A percentile compares a stretch with the other conserved stretches of the same genome.
phyloP scores from a whole-genome alignment of 1,140 invertebrate genomes.

The Apis dorsata region DNA sequence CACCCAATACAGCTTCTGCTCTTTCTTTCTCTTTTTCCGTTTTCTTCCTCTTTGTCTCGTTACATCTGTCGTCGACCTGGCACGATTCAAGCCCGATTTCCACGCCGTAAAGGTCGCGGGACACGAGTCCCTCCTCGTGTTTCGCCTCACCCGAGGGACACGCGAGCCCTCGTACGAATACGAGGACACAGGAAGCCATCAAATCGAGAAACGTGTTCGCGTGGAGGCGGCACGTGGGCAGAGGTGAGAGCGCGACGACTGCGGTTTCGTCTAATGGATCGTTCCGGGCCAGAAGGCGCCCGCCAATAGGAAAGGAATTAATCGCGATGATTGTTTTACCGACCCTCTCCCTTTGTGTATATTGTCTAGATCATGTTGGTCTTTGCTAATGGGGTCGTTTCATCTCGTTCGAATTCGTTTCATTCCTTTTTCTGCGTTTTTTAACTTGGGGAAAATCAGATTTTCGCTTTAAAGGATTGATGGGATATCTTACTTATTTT shows the following conservation, averaged over 20 bases:
- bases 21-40: neutral
- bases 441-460: too few relatives aligned
- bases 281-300: neutral
- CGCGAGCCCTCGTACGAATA: slow-evolving; percentile 14
- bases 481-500: too few relatives aligned
- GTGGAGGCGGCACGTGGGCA: neutral
- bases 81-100: slow-evolving; percentile 14
- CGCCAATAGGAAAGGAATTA: slow-evolving; percentile 31
- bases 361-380: neutral
- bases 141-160: slow-evolving; percentile 21
- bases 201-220: slow-evolving; percentile 26
- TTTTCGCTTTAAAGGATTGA: too few relatives aligned
- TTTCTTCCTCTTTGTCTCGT: neutral
- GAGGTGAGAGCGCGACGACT: neutral
- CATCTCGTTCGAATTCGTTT: neutral
- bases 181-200: slow-evolving; percentile 43
- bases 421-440: too few relatives aligned
- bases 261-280: slow-evolving; percentile 28
- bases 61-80: slow-evolving; percentile 53
- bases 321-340: slow-evolving; percentile 18
- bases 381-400: neutral
- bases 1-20: neutral
- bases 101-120: slow-evolving; percentile 21
- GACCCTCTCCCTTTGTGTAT: neutral
- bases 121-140: slow-evolving; percentile 20